Conservation (phyloP, 1,140 invertebrate species). For the Zaprionus ornatus region DNA sequence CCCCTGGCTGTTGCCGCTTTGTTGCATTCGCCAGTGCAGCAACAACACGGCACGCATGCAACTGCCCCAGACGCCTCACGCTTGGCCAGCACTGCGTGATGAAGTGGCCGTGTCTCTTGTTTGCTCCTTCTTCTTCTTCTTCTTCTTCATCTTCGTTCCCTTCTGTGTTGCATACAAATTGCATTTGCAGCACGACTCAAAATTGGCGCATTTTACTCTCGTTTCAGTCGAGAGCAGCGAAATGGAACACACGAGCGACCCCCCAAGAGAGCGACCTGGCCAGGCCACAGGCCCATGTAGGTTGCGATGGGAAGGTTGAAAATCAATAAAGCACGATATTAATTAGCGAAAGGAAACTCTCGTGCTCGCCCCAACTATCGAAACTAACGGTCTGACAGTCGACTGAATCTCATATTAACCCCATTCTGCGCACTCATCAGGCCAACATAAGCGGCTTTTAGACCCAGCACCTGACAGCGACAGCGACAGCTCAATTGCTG, state of each 20-base stretch:
- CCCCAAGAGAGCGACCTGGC: neutral
- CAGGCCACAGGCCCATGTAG: neutral
- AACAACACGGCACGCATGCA: slow-evolving; percentile 50
- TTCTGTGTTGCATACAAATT: slow-evolving; percentile 57
- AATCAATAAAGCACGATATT: slow-evolving; percentile 15
- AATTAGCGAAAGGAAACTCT: neutral
- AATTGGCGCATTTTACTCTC: slow-evolving; percentile 80
- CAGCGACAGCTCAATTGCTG: slow-evolving; percentile 60
- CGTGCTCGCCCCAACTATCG: neutral
- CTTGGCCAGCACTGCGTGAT: slow-evolving; percentile 79
- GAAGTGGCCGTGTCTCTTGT: slow-evolving; percentile 73
- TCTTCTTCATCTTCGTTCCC: slow-evolving; percentile 5
- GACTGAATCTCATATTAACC: slow-evolving; percentile 50
- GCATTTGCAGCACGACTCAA: slow-evolving; percentile 44
- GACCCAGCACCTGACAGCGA: slow-evolving; percentile 33
- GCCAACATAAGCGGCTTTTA: slow-evolving; percentile 51
- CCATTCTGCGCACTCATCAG: slow-evolving; percentile 55
- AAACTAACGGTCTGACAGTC: slow-evolving; percentile 14
- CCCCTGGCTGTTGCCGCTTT: slow-evolving; percentile 48
- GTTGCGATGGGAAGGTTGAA: neutral
- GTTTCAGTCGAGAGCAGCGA: slow-evolving; percentile 68
- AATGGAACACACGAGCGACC: slow-evolving; percentile 56
- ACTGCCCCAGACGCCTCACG: slow-evolving; percentile 51
- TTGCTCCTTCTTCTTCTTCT: slow-evolving; percentile 11
- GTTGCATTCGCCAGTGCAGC: slow-evolving; percentile 35